A percentile compares a stretch with the other conserved stretches of the same genome.
Conservation (phyloP, 2,888 invertebrate genomes). For the Harmothoe impar region DNA sequence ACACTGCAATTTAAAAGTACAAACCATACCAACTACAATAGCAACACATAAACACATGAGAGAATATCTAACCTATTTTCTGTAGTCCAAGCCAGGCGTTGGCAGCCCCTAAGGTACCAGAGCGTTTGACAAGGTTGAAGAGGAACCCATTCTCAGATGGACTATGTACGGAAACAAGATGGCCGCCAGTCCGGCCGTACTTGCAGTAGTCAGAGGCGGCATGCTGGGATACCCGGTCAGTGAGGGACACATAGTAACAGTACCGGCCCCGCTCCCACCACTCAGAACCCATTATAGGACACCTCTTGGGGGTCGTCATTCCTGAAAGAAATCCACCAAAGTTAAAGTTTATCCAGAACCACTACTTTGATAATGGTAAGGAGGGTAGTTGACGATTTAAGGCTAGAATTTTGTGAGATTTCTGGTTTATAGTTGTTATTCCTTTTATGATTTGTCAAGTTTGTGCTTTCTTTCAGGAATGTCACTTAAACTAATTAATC, state of each 20-base stretch:
- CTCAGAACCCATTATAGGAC: slow-evolving; percentile 2
- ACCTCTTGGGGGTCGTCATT: slow-evolving; percentile 21
- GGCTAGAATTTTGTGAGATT: too few species aligned
- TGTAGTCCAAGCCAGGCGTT: slow-evolving; percentile 29
- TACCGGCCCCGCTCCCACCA: slow-evolving; percentile 40
- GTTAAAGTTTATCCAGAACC: too few species aligned
- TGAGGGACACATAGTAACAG: slow-evolving; percentile 31
- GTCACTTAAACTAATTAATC: too few species aligned
- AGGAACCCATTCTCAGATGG: not conserved
- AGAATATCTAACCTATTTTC: slow-evolving; percentile 16
- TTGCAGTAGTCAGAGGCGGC: slow-evolving; percentile 7
- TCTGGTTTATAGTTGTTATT: too few species aligned
- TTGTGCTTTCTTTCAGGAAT: too few species aligned
- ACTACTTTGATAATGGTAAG: too few species aligned
- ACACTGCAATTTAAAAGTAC: not conserved
- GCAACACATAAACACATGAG: too few species aligned
- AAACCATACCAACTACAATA: not conserved
- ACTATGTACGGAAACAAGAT: slow-evolving; percentile 30
- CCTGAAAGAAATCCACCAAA: slow-evolving; percentile 11
- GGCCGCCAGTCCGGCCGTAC: not conserved
- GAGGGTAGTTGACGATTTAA: too few species aligned
- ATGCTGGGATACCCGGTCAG: not conserved
- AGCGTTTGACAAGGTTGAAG: not conserved
- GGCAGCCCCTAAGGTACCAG: not conserved
- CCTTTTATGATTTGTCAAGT: too few species aligned